Base-by-base conservation (phyloP, 2,888 invertebrate species). In the Thysanoteuthis rhombus region DNA sequence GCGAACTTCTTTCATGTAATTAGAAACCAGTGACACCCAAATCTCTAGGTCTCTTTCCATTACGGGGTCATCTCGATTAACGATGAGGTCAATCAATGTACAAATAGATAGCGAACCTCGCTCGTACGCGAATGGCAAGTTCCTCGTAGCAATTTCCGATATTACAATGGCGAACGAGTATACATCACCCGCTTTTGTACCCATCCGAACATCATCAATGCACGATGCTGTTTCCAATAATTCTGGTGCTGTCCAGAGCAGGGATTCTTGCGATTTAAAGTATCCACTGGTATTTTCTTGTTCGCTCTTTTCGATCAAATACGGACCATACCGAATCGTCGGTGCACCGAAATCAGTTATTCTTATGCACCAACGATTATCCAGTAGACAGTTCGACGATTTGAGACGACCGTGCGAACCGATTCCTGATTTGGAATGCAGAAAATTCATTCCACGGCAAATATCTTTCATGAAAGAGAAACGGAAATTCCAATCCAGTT, bases 401-500 rank as follows among this genome's bases (percentile, higher is more conserved):
- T 95, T 96, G 38, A 96, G 94, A 52, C 95, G 94, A 8, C 96
- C 96, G 94, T 96, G 96, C 90, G 94, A 95, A n/a, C 93, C 94
- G 52, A 96, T 94, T 16, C 94, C 93, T 22, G 96, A 95, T 39
- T 94, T 92, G 12, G 5, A n/a, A 58, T 96, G 96, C 19, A 96
- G 93, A 92, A 94, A 96, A 38, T 95, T 94, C 96, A 96, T 96
- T 75, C 96, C 96, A 92, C 95, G 89, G 90, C 95, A 95, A 28
- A 95, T 95, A 91, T 95, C 95, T 93, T 95, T 95, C n/a, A 95
- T 94, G 58, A 96, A 94, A 19, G 96, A 96, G n/a, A 96, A 94
- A 52, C 94, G 95, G 94, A 96, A 96, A 93, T 96, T 96, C 94
- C 95, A 95, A 75, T 96, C 96, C 38, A 96, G 95, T 93, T 95